Percentiles rank a stretch among this genome's conserved stretches.
These are phyloP conservation scores for Lepidochrysops patricia DNA, from an alignment of 2,888 invertebrate species.

Conservation along the genomic window DNA sequence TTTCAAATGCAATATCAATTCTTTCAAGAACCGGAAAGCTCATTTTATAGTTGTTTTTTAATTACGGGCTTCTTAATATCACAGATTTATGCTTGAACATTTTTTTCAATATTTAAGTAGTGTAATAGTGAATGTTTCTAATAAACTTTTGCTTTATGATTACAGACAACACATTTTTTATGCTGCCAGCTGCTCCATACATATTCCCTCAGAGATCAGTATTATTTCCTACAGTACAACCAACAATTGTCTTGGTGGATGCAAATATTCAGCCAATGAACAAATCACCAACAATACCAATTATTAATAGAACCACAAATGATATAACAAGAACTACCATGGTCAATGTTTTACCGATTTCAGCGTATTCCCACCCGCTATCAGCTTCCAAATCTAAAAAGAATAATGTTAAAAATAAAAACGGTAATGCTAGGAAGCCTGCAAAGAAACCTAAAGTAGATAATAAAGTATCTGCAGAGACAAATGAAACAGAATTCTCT, in stretches of 20 bases:
- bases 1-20: too few relatives aligned
- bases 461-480: slow-evolving; percentile 6
- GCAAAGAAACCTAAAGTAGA: slow-evolving; percentile 22
- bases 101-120: too few relatives aligned
- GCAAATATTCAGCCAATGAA: slow-evolving; percentile 48
- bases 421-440: slow-evolving; percentile 22
- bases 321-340: slow-evolving; percentile 66
- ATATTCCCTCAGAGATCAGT: slow-evolving; percentile 61
- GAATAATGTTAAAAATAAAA: slow-evolving; percentile 39
- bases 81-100: too few relatives aligned
- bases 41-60: too few relatives aligned
- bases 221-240: slow-evolving; percentile 53
- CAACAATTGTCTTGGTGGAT: slow-evolving; percentile 58
- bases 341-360: slow-evolving; percentile 67
- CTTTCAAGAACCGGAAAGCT: too few relatives aligned
- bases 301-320: slow-evolving; percentile 47
- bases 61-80: too few relatives aligned
- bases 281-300: slow-evolving; percentile 42
- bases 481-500: slow-evolving; percentile 3
- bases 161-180: slow-evolving; percentile 61
- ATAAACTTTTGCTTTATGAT: slow-evolving; percentile 13
- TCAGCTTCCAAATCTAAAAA: slow-evolving; percentile 54
- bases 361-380: slow-evolving; percentile 61
- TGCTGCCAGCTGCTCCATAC: slow-evolving; percentile 60
- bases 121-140: not conserved